Conservation (phyloP, 1,140 invertebrate species). For the Trachymyrmex septentrionalis region DNA sequence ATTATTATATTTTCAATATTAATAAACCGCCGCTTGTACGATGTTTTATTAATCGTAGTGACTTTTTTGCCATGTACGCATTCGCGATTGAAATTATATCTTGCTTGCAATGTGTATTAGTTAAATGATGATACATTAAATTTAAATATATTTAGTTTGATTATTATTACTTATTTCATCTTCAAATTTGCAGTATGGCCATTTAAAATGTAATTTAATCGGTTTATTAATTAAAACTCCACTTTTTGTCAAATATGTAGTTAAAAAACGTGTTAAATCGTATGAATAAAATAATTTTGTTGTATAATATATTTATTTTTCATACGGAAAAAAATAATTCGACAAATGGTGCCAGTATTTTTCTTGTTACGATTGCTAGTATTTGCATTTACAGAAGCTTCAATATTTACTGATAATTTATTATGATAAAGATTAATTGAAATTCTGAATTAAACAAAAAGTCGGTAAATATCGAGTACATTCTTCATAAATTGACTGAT, state of each 20-base stretch:
- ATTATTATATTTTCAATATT: constrained; percentile 55
- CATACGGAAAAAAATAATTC: constrained; percentile 39
- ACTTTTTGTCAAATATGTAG: background rate
- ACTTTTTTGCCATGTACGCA: background rate
- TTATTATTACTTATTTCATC: background rate
- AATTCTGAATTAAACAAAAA: background rate
- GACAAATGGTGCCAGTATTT: background rate
- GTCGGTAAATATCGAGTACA: background rate
- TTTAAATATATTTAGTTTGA: background rate
- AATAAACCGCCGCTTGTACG: constrained; percentile 16
- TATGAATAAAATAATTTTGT: constrained; percentile 16
- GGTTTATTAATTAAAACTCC: background rate
- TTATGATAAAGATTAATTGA: constrained; percentile 1
- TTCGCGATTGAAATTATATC: constrained; percentile 5
- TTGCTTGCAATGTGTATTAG: background rate
- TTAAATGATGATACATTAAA: background rate
- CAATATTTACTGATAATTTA: constrained; percentile 4
- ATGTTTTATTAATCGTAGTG: constrained; percentile 30
- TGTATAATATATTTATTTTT: background rate
- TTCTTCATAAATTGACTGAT: background rate
- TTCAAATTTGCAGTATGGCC: background rate
- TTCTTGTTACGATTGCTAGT: background rate
- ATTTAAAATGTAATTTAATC: background rate
- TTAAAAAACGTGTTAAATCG: background rate
- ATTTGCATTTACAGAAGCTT: background rate